Conservation (phyloP, 1,140 invertebrate species). For the Schmidtea mediterranea region DNA sequence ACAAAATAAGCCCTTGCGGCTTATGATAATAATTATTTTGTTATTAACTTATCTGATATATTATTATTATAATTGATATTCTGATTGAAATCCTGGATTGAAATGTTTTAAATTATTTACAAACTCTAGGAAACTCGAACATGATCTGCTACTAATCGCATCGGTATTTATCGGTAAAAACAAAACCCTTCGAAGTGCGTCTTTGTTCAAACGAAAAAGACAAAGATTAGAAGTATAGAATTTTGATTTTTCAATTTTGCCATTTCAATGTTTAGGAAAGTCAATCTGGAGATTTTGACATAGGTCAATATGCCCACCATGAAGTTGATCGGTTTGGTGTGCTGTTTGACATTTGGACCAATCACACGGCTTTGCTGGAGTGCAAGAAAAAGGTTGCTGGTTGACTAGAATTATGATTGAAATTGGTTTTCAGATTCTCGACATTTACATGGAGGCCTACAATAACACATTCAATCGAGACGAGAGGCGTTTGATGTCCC, state of each 20-base stretch:
- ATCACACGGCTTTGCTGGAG: conserved; percentile 20
- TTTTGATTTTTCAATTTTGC: background rate
- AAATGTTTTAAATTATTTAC: too few relatives aligned
- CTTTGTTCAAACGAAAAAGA: too few relatives aligned
- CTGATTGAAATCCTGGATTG: too few relatives aligned
- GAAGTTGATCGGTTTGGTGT: conserved; percentile 24
- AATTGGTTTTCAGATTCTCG: conserved; percentile 15
- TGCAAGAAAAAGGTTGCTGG: conserved; percentile 19
- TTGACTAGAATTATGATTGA: background rate
- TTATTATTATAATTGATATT: too few relatives aligned
- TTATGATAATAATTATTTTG: too few relatives aligned
- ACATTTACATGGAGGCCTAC: conserved; percentile 25
- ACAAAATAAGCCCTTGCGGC: too few relatives aligned
- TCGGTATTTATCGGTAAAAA: too few relatives aligned
- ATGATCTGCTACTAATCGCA: too few relatives aligned
- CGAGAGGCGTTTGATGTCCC: conserved; percentile 18
- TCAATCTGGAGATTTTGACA: conserved; percentile 2
- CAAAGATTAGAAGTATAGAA: background rate
- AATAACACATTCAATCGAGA: conserved; percentile 24
- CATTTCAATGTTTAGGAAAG: background rate
- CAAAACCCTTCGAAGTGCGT: too few relatives aligned
- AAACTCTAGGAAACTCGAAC: too few relatives aligned
- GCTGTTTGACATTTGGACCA: conserved; percentile 23
- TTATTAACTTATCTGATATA: too few relatives aligned
- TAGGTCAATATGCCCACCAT: conserved; percentile 15